Evolutionary conservation across 2,113 vertebrate genomes (phyloP), one percentile per base, ranked within the genome.

Genomic region (Anseranas semipalmata): DNA sequence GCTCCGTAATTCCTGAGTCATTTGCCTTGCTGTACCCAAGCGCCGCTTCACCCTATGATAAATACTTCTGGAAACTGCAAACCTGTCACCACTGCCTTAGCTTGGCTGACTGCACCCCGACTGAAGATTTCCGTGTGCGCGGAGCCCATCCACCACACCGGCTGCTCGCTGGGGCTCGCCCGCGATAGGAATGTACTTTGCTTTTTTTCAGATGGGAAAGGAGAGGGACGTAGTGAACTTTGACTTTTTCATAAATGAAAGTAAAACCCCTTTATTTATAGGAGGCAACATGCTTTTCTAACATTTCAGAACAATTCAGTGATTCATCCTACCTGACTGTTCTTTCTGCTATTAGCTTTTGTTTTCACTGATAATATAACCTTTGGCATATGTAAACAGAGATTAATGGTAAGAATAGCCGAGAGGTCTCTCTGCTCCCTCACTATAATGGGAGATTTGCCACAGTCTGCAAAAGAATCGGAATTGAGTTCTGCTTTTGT

Each of bases 131-230:
- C 45, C 41, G 33, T 48, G 56, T 17, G 37, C 2, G 2, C 7
- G n/a, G 20, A 52, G 33, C 13, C 25, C 45, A 32, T 32, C 14
- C 20, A 43, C 50, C 45, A 60, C 19, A 33, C 13, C 62, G 86
- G 35, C 6, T 10, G 46, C 62, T 46, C 52, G 41, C 1, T 1
- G 19, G 6, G 9, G 9, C 37, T 72, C 0, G 0, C 14, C 55
- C 7, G 1, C 16, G 52, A 20, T 0, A 33, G 35, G 6, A 33
- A 25, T 65, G 39, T 53, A 66, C 43, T 83, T 86, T 53, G 25
- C 6, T 30, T 24, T 85, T 86, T 33, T 63, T 75, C 45, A 81
- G 32, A 63, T 46, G 24, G 25, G 24, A 83, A 91, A 45, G 41
- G 18, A 62, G 18, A 52, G 21, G 7, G 21, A 66, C 11, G 15